A percentile compares a stretch with the other conserved stretches of the same genome.
These are phyloP conservation scores for Mantis religiosa DNA, from an alignment of 2,888 invertebrate species.

Conservation along the genomic window DNA sequence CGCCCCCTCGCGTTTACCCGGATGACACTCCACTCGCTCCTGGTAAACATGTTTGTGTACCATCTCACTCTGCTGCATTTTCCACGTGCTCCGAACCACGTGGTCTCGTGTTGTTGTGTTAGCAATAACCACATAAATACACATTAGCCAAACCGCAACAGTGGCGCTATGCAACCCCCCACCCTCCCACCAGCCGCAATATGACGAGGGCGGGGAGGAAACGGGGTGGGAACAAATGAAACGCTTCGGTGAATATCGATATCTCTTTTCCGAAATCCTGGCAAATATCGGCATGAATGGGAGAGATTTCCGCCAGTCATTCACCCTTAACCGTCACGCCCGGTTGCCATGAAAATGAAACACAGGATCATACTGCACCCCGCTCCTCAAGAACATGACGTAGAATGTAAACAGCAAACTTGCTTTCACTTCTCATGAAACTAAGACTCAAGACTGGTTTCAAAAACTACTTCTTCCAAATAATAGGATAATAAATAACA, in stretches of 20 bases:
- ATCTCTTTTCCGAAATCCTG: not conserved
- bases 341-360: not conserved
- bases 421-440: not conserved
- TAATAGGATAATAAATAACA: too few relatives aligned
- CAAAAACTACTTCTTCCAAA: too few relatives aligned
- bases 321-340: not conserved
- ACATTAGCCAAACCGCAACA: not conserved
- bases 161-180: not conserved
- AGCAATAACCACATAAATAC: not conserved
- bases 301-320: not conserved
- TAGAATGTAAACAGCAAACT: not conserved
- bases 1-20: not conserved
- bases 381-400: not conserved
- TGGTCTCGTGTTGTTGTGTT: not conserved
- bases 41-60: constrained; percentile 3
- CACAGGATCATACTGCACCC: not conserved
- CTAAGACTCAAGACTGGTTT: not conserved
- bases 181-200: not conserved
- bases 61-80: not conserved
- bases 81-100: constrained; percentile 2
- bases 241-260: not conserved
- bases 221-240: not conserved
- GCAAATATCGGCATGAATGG: not conserved
- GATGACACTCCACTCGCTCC: not conserved
- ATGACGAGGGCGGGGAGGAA: not conserved